Evolutionary conservation across 2,797 vertebrate species (phyloP), one percentile per base, ranked within the genome.

Genomic region (Babyrousa celebensis): DNA sequence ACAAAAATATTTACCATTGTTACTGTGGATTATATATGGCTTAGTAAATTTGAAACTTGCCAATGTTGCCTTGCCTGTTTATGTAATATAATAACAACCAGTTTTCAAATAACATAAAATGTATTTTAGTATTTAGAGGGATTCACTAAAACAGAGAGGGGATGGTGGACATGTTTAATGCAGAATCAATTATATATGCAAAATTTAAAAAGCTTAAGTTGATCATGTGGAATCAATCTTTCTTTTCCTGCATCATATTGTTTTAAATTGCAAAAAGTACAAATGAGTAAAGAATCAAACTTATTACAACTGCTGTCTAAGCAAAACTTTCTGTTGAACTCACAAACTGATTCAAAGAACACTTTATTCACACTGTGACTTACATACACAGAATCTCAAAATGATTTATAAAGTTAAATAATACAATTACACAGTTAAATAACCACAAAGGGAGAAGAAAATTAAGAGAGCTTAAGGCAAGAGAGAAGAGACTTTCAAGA

Each of bases 391-490:
- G 77, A 97, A 95, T 91, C 70, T 88, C 85, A 96, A 96, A 96
- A 97, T 96, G 92, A 97, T 96, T 98, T 98, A 98, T 98, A 96
- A 96, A 97, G 97, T 98, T 98, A 98, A 98, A 97, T 96, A 98
- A 98, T 97, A 94, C 96, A 98, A 98, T 98, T 98, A 98, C 97
- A 90, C 80, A 98, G 93, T 95, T 97, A 97, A 96, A 97, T 97
- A 97, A 98, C 97, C 98, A 98, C 92, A 98, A 97, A 98, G 96
- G 97, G 94, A 98, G 83, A 97, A 98, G 96, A 98, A 98, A 97
- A 98, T 98, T 96, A 98, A 96, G 96, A 97, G 52, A 96, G 48
- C 80, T 97, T 98, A 97, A 98, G 97, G 97, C 92, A 98, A 98
- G 96, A 97, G 79, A 97, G 96, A 95, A 97, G 79, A 97, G 29